phyloP scores from a whole-genome alignment of 2,888 invertebrate genomes.

The Scaptomyza tumidula region DNA sequence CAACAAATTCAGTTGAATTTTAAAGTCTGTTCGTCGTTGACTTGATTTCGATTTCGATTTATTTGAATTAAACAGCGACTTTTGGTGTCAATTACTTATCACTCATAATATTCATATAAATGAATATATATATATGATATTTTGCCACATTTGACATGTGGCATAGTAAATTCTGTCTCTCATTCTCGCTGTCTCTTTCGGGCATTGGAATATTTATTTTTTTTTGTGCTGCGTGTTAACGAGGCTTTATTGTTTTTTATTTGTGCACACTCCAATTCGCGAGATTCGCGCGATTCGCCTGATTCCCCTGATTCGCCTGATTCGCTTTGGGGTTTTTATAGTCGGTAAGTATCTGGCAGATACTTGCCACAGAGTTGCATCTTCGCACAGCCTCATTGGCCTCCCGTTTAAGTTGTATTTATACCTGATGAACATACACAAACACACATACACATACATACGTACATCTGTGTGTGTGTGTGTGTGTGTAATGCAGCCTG shows the following conservation, averaged over 20 bases:
- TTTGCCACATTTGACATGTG: neutral
- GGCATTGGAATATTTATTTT: neutral
- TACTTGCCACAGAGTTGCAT: slow-evolving; percentile 38
- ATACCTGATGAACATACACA: slow-evolving; percentile 30
- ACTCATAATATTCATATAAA: slow-evolving; percentile 51
- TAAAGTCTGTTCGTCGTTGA: too few relatives aligned
- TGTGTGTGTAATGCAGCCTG: slow-evolving; percentile 27
- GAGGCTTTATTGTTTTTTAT: slow-evolving; percentile 25
- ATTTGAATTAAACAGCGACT: slow-evolving; percentile 18
- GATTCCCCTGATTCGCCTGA: slow-evolving; percentile 16
- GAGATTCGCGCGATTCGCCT: neutral
- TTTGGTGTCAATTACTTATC: slow-evolving; percentile 62
- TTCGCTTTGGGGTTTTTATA: slow-evolving; percentile 18
- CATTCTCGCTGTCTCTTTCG: neutral
- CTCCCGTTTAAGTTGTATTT: slow-evolving; percentile 21
- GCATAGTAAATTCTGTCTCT: neutral
- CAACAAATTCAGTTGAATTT: too few relatives aligned
- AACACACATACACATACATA: slow-evolving; percentile 8
- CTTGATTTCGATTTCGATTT: slow-evolving; percentile 17
- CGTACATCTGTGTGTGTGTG: slow-evolving; percentile 13
- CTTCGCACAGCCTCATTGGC: slow-evolving; percentile 24
- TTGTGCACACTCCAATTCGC: slow-evolving; percentile 34
- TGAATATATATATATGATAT: neutral
- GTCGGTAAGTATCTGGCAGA: slow-evolving; percentile 44
- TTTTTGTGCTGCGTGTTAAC: slow-evolving; percentile 14